Percentiles rank a stretch among this genome's conserved stretches.
Conservation (phyloP, 2,888 invertebrate genomes). For the Papilio gigon region DNA sequence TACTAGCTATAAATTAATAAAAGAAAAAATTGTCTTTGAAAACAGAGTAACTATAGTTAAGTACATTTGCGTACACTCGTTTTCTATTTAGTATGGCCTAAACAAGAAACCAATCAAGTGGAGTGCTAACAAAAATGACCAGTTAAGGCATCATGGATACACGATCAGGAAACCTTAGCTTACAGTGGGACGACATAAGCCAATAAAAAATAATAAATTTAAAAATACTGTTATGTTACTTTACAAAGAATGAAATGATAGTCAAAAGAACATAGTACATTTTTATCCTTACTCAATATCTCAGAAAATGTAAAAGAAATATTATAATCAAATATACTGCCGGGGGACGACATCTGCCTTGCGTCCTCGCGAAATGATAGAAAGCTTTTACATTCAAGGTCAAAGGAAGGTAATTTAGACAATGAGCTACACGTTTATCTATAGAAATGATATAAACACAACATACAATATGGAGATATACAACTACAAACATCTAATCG, state of each 20-base stretch:
- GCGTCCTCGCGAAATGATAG: conserved; percentile 16
- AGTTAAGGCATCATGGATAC: no score
- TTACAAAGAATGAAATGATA: no score
- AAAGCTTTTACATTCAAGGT: conserved; percentile 36
- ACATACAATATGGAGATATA: no score
- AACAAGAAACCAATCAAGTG: no score
- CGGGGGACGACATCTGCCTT: conserved; percentile 26
- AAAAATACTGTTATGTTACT: no score
- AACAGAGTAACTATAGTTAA: no score
- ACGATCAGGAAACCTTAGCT: no score
- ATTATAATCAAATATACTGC: conserved; percentile 33
- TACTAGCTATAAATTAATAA: background rate
- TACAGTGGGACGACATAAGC: no score
- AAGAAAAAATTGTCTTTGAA: background rate
- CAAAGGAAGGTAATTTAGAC: conserved; percentile 18
- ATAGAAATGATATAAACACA: background rate
- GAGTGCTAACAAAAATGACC: no score
- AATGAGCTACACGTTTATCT: background rate
- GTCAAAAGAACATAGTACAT: background rate
- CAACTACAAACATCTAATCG: background rate
- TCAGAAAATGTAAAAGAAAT: conserved; percentile 3
- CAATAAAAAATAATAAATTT: no score
- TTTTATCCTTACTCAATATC: background rate
- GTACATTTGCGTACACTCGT: no score
- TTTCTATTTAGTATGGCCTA: no score